Evolutionary conservation across 2,797 vertebrate species (phyloP).

Genomic region (Eulemur coronatus): DNA sequence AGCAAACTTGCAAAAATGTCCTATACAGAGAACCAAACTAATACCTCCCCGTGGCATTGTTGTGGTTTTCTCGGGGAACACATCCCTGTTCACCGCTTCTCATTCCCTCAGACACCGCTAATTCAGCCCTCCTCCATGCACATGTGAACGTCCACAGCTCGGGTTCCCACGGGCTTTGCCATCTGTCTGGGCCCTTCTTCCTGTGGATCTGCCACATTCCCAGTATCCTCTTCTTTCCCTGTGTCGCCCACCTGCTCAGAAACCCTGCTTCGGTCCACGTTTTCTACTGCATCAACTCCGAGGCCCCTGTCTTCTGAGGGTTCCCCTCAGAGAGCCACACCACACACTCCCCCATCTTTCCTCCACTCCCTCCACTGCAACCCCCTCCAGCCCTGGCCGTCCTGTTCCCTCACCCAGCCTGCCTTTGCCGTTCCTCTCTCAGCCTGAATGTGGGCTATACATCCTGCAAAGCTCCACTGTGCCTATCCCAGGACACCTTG

Average conservation of each 20-base stretch:
- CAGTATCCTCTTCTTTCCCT: neutral
- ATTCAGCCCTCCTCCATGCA: neutral
- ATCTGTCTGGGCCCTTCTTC: neutral
- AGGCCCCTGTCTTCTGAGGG: neutral
- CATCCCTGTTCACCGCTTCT: neutral
- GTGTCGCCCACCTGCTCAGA: neutral
- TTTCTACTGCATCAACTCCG: neutral
- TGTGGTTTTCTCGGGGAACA: neutral
- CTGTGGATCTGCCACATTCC: neutral
- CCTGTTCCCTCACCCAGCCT: neutral
- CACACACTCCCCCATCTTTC: neutral
- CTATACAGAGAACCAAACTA: neutral
- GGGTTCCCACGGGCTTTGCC: neutral
- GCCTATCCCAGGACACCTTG: neutral
- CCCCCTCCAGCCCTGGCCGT: neutral
- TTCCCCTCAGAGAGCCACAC: neutral
- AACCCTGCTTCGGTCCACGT: neutral
- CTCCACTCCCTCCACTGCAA: neutral
- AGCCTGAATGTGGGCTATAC: neutral
- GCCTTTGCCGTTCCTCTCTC: neutral
- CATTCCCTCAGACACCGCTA: fast-evolving
- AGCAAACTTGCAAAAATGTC: conserved; percentile 62
- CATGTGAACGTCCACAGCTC: neutral
- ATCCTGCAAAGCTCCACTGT: neutral
- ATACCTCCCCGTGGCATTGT: neutral